These are phyloP conservation scores for Lasius platythorax DNA, from an alignment of 2,888 invertebrate genomes.

Conservation along the genomic window DNA sequence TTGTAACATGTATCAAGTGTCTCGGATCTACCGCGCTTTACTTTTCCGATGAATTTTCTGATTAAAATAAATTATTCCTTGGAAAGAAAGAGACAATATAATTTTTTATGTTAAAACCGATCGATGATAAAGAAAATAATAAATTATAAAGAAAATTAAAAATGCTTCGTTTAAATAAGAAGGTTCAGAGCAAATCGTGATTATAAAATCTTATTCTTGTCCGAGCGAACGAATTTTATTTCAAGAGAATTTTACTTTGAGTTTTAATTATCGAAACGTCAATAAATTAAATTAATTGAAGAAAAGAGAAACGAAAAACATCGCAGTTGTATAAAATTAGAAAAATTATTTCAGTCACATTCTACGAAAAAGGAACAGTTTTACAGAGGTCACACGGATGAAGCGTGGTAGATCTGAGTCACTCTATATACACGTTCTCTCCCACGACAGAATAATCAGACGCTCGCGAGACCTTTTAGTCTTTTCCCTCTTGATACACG, in stretches of 20 bases:
- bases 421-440: conserved; percentile 18
- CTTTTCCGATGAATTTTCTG: background rate
- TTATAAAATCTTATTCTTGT: background rate
- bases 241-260: background rate
- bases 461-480: background rate
- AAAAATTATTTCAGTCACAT: background rate
- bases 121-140: background rate
- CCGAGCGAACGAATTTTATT: background rate
- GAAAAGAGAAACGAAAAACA: background rate
- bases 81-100: background rate
- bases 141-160: background rate
- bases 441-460: background rate
- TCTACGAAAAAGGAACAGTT: background rate
- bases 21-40: background rate
- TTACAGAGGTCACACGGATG: background rate
- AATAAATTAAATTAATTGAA: background rate
- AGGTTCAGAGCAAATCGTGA: background rate
- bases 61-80: background rate
- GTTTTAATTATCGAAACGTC: background rate
- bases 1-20: background rate
- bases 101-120: background rate
- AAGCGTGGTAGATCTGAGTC: conserved; percentile 6
- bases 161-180: background rate
- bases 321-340: background rate
- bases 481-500: conserved; percentile 15